Percentiles rank a stretch among this genome's conserved stretches.
phyloP scores from a whole-genome alignment of 2,113 vertebrate genomes.

The Coreoperca whiteheadi region DNA sequence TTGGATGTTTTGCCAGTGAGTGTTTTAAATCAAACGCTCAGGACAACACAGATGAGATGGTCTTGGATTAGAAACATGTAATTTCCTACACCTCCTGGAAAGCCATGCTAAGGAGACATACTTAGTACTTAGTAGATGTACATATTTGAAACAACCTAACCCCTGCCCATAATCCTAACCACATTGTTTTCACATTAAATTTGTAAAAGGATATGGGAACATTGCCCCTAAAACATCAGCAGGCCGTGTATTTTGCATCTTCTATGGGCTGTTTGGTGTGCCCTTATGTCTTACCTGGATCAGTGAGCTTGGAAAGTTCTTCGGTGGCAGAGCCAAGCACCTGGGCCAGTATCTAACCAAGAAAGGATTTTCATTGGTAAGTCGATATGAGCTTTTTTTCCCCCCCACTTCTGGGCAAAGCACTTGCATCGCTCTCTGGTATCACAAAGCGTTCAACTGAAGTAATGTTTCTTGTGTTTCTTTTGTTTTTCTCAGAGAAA shows the following conservation, averaged over 20 bases:
- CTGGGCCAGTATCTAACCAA: slow-evolving; percentile 94
- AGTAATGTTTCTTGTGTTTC: background rate
- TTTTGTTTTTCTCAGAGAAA: slow-evolving; percentile 86
- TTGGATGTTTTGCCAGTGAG: background rate
- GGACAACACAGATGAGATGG: too few relatives aligned
- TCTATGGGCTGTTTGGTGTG: slow-evolving; percentile 97
- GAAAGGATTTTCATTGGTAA: slow-evolving; percentile 94
- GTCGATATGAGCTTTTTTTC: slow-evolving; percentile 24
- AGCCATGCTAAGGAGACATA: background rate
- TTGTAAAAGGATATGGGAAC: slow-evolving; percentile 93
- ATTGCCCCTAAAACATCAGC: slow-evolving; percentile 94
- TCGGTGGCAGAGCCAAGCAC: slow-evolving; percentile 95
- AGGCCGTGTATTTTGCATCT: slow-evolving; percentile 96
- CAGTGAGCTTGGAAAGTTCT: slow-evolving; percentile 98
- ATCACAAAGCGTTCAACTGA: slow-evolving; percentile 12
- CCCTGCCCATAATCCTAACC: background rate
- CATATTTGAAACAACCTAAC: background rate
- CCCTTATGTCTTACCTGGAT: slow-evolving; percentile 97
- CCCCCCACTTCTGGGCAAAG: background rate
- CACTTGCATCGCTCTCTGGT: background rate
- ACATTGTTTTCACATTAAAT: background rate
- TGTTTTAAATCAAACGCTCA: background rate
- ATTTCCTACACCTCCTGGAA: background rate
- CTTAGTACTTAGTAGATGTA: background rate
- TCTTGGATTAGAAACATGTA: background rate